These are phyloP conservation scores for Scatophagus argus DNA, from an alignment of 2,113 vertebrate genomes.

Conservation along the genomic window DNA sequence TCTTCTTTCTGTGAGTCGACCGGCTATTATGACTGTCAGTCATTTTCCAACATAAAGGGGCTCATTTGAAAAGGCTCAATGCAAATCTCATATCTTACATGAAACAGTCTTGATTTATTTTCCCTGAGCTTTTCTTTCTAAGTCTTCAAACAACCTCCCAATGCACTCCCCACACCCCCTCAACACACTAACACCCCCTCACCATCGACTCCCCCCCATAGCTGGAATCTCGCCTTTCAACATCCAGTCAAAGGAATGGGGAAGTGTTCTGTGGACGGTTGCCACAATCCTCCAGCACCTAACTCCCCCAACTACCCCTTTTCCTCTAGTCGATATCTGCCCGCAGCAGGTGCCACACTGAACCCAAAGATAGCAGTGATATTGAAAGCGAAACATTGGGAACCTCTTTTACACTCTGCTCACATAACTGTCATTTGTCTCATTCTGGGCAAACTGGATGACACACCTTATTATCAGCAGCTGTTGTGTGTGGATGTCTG, in stretches of 20 bases:
- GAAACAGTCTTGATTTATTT: slow-evolving; percentile 86
- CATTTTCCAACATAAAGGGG: slow-evolving; percentile 81
- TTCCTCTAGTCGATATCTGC: slow-evolving; percentile 75
- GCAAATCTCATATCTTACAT: slow-evolving; percentile 86
- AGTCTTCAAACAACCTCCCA: slow-evolving; percentile 71
- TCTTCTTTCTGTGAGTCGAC: slow-evolving; percentile 79
- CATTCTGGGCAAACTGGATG: slow-evolving; percentile 50
- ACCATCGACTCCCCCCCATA: too few relatives aligned
- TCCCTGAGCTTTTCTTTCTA: slow-evolving; percentile 70
- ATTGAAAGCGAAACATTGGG: slow-evolving; percentile 62
- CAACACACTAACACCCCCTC: neutral
- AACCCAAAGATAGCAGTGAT: slow-evolving; percentile 67
- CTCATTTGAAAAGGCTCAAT: slow-evolving; percentile 87
- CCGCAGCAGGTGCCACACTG: slow-evolving; percentile 75
- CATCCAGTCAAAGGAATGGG: slow-evolving; percentile 74
- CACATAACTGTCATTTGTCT: slow-evolving; percentile 63
- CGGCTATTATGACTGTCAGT: slow-evolving; percentile 88
- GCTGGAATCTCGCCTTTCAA: slow-evolving; percentile 77
- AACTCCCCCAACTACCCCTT: slow-evolving; percentile 4
- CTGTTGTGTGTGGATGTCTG: slow-evolving; percentile 40
- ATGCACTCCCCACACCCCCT: slow-evolving; percentile 22
- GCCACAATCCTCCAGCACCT: slow-evolving; percentile 59
- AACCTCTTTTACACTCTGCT: slow-evolving; percentile 65
- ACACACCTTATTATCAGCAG: slow-evolving; percentile 62
- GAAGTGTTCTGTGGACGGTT: slow-evolving; percentile 70